Conservation (phyloP, 2,888 invertebrate genomes). For the Drosophila atripex region DNA sequence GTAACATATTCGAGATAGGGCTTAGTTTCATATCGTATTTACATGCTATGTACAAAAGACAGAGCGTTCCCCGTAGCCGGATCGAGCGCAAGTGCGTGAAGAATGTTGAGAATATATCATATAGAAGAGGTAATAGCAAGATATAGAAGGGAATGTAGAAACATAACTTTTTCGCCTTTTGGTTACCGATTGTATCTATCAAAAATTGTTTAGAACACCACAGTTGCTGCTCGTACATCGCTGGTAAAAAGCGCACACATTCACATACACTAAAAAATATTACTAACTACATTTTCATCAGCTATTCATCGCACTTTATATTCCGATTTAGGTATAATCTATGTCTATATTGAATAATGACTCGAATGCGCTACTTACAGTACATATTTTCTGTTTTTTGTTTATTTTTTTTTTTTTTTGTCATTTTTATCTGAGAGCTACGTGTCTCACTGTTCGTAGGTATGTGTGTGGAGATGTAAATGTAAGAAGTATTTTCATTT, state of each 20-base stretch:
- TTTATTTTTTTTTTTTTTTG: neutral
- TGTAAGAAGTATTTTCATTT: constrained; percentile 44
- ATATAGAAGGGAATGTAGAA: constrained; percentile 18
- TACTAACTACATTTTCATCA: constrained; percentile 68
- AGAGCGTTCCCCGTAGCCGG: constrained; percentile 47
- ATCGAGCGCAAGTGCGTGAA: constrained; percentile 64
- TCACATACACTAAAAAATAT: constrained; percentile 61
- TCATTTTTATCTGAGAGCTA: neutral
- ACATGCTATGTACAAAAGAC: constrained; percentile 70
- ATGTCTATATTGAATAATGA: constrained; percentile 34
- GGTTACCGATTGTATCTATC: constrained; percentile 56
- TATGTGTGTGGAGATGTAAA: constrained; percentile 26
- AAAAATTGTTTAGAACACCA: constrained; percentile 72
- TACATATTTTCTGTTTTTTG: neutral
- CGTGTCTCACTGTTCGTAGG: constrained; percentile 3
- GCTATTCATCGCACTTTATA: constrained; percentile 38
- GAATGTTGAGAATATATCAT: constrained; percentile 16
- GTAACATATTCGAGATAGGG: constrained; percentile 36
- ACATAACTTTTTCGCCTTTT: constrained; percentile 31
- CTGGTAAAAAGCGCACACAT: constrained; percentile 71
- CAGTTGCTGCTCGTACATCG: constrained; percentile 73
- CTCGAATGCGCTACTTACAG: constrained; percentile 43
- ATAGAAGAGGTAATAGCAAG: constrained; percentile 11
- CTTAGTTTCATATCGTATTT: constrained; percentile 51
- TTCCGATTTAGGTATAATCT: constrained; percentile 28